Percentiles rank a stretch among this genome's conserved stretches.
Evolutionary conservation across 1,140 invertebrate genomes (phyloP).

Genomic region (Leptopilina clavipes): DNA sequence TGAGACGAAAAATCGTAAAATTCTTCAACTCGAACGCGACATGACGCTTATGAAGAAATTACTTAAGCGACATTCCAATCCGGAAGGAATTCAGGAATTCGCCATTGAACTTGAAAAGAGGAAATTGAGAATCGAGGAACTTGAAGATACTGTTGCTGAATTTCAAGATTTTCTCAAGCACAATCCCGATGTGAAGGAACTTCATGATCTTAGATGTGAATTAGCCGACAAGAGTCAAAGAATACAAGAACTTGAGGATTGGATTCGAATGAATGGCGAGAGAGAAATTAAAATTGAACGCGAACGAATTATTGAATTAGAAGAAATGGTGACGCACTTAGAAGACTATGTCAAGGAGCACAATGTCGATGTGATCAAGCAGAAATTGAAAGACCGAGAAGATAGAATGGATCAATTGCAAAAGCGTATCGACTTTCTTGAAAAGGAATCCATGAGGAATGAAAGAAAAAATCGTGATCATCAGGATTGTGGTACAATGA

Average conservation of each 20-base stretch:
- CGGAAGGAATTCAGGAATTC: conserved; percentile 77
- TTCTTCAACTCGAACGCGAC: conserved; percentile 77
- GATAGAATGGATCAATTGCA: conserved; percentile 66
- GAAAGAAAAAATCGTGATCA: conserved; percentile 9
- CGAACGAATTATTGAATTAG: conserved; percentile 63
- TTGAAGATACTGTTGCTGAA: conserved; percentile 79
- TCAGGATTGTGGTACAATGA: conserved; percentile 39
- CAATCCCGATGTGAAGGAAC: conserved; percentile 68
- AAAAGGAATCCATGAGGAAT: conserved; percentile 44
- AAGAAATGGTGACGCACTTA: conserved; percentile 67
- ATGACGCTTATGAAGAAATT: conserved; percentile 76
- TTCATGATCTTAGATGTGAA: conserved; percentile 61
- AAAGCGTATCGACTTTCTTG: conserved; percentile 46
- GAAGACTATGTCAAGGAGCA: conserved; percentile 68
- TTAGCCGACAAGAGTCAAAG: conserved; percentile 51
- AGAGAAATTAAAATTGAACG: conserved; percentile 61
- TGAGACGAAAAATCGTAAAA: conserved; percentile 74
- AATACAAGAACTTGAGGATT: conserved; percentile 63
- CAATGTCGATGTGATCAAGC: conserved; percentile 65
- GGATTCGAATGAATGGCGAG: conserved; percentile 62
- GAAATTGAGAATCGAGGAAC: conserved; percentile 82
- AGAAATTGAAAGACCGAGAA: conserved; percentile 66
- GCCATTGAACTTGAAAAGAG: conserved; percentile 74
- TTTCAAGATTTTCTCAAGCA: conserved; percentile 66
- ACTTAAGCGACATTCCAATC: conserved; percentile 75